These are phyloP conservation scores for Mystacornis crossleyi DNA, from an alignment of 2,113 vertebrate genomes.

Conservation along the genomic window DNA sequence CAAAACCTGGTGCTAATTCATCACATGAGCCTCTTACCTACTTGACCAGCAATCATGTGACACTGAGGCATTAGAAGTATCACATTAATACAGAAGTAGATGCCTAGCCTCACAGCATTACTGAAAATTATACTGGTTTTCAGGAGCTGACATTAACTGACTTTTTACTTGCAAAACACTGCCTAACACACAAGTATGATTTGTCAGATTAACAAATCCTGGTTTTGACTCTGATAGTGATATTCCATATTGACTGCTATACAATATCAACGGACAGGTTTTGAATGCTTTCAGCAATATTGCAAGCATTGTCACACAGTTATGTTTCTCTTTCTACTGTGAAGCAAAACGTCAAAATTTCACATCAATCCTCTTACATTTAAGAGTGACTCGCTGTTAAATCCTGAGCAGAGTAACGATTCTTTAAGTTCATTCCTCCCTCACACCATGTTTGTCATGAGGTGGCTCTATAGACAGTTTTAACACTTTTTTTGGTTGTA, in stretches of 20 bases:
- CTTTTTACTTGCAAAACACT: neutral
- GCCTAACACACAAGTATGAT: neutral
- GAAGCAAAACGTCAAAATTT: neutral
- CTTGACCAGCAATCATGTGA: neutral
- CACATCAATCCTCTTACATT: neutral
- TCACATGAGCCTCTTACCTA: neutral
- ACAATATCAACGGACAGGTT: neutral
- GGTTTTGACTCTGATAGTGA: neutral
- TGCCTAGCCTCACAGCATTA: neutral
- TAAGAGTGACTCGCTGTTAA: neutral
- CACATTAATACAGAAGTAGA: neutral
- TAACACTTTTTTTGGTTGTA: neutral
- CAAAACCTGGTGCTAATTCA: neutral
- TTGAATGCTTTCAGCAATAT: neutral
- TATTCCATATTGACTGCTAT: neutral
- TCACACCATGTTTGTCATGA: accelerated
- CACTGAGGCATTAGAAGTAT: neutral
- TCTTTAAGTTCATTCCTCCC: neutral
- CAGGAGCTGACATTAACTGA: neutral
- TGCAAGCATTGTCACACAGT: neutral
- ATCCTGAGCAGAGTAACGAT: neutral
- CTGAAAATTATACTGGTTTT: neutral
- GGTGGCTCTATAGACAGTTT: neutral
- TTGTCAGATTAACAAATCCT: neutral
- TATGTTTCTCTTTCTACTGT: neutral